Evolutionary conservation across 92 coral and sea anemone species (phyloP).

Genomic region (Actinostola sp.): DNA sequence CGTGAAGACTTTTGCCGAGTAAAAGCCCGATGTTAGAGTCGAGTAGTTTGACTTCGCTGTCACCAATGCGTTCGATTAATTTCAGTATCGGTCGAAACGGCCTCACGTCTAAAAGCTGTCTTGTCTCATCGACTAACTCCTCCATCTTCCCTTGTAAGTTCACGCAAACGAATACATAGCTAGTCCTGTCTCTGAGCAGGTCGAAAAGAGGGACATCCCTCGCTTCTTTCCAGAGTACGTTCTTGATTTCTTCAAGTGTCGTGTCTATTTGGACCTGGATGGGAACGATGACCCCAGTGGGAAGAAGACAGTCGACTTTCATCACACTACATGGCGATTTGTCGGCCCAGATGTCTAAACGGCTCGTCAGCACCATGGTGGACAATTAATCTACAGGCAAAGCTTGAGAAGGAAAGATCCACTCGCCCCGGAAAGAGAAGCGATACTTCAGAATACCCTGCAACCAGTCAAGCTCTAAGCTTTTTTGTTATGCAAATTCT

Average conservation of each 20-base stretch:
- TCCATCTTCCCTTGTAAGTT: constrained; percentile 92
- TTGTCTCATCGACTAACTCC: constrained; percentile 83
- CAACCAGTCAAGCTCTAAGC: too few relatives aligned
- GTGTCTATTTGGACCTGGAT: constrained; percentile 78
- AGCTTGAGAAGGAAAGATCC: too few relatives aligned
- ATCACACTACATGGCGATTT: constrained; percentile 62
- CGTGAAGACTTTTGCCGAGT: constrained; percentile 86
- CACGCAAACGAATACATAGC: constrained; percentile 86
- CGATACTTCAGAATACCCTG: too few relatives aligned
- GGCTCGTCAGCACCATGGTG: constrained; percentile 69
- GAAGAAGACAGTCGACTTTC: constrained; percentile 88
- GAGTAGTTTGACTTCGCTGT: constrained; percentile 80
- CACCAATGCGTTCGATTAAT: constrained; percentile 84
- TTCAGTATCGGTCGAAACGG: constrained; percentile 92
- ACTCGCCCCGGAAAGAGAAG: too few relatives aligned
- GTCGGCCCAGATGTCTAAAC: constrained; percentile 84
- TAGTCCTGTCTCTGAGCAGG: constrained; percentile 64
- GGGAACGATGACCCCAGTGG: constrained; percentile 92
- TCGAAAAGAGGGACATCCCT: constrained; percentile 76
- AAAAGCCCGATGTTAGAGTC: constrained; percentile 81
- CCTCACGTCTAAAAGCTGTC: constrained; percentile 79
- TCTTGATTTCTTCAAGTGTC: constrained; percentile 78
- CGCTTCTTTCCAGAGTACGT: constrained; percentile 84
- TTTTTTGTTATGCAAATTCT: too few relatives aligned
- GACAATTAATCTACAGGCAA: too few relatives aligned